Evolutionary conservation across 2,888 invertebrate genomes (phyloP).

Genomic region (Synergus gifuensis): DNA sequence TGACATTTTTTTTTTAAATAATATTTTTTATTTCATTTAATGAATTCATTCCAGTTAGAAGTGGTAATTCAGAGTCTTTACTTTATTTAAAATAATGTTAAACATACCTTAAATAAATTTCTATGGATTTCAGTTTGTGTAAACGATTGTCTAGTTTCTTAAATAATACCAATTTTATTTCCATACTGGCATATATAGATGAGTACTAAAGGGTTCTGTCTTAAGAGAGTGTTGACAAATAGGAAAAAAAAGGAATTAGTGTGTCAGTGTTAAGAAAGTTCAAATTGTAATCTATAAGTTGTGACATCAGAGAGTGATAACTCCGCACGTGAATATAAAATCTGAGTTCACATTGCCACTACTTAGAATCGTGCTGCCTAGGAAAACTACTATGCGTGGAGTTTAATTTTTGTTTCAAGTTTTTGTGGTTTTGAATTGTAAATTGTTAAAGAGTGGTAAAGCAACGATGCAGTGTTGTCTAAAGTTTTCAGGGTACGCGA

Average conservation of each 20-base stretch:
- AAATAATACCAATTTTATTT: not conserved
- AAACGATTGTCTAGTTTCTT: not conserved
- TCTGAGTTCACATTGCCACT: constrained; percentile 47
- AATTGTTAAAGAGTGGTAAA: constrained; percentile 11
- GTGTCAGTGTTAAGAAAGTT: constrained; percentile 69
- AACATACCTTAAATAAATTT: not conserved
- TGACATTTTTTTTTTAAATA: not conserved
- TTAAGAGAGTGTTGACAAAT: not conserved
- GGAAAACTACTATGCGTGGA: not conserved
- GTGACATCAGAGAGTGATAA: constrained; percentile 67
- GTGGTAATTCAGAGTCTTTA: too few relatives aligned
- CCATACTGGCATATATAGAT: not conserved
- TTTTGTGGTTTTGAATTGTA: not conserved
- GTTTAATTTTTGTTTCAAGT: not conserved
- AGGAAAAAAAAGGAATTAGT: constrained; percentile 48
- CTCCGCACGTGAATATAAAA: constrained; percentile 65
- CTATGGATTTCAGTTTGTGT: not conserved
- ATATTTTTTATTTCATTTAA: not conserved
- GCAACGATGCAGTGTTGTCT: constrained; percentile 64
- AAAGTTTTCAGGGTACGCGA: constrained; percentile 60
- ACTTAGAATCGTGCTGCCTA: not conserved
- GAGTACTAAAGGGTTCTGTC: not conserved
- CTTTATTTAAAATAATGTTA: too few relatives aligned
- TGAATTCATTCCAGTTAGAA: too few relatives aligned
- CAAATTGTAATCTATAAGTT: constrained; percentile 69